These are phyloP conservation scores for Euphydryas editha DNA, from an alignment of 2,888 invertebrate genomes.

Conservation along the genomic window DNA sequence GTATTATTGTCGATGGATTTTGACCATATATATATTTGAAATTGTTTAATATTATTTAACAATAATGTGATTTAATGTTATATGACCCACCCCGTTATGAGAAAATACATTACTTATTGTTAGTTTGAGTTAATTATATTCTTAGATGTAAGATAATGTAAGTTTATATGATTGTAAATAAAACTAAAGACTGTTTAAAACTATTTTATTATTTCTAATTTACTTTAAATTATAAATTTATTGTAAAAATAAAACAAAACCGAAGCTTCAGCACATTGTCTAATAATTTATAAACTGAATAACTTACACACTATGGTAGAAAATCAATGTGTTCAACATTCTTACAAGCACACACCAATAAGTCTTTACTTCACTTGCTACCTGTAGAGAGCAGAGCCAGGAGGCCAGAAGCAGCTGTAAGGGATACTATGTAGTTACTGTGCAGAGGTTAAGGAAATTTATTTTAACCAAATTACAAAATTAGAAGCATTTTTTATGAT, in stretches of 20 bases:
- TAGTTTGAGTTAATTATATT: constrained; percentile 33
- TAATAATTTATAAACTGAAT: constrained; percentile 48
- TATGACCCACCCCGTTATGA: constrained; percentile 69
- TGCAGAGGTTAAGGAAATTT: constrained; percentile 48
- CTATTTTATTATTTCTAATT: constrained; percentile 61
- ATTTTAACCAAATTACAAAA: constrained; percentile 21
- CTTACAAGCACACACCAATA: constrained; percentile 34
- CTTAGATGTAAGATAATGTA: constrained; percentile 56
- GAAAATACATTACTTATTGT: constrained; percentile 53
- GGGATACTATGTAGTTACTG: constrained; percentile 96
- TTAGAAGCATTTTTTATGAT: not conserved
- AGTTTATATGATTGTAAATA: constrained; percentile 72
- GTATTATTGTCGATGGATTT: too few relatives aligned
- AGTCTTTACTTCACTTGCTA: constrained; percentile 83
- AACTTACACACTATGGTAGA: constrained; percentile 37
- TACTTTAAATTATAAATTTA: constrained; percentile 66
- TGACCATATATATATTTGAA: too few relatives aligned
- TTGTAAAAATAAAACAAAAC: constrained; percentile 53
- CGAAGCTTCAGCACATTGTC: constrained; percentile 40
- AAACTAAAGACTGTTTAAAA: constrained; percentile 63
- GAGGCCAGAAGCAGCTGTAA: constrained; percentile 94
- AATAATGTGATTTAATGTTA: constrained; percentile 61
- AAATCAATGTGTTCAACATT: constrained; percentile 33
- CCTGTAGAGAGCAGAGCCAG: constrained; percentile 98
- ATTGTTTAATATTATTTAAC: constrained; percentile 14